Evolutionary conservation across 2,797 vertebrate genomes (phyloP).

Genomic region (Kryptolebias ocellatus): DNA sequence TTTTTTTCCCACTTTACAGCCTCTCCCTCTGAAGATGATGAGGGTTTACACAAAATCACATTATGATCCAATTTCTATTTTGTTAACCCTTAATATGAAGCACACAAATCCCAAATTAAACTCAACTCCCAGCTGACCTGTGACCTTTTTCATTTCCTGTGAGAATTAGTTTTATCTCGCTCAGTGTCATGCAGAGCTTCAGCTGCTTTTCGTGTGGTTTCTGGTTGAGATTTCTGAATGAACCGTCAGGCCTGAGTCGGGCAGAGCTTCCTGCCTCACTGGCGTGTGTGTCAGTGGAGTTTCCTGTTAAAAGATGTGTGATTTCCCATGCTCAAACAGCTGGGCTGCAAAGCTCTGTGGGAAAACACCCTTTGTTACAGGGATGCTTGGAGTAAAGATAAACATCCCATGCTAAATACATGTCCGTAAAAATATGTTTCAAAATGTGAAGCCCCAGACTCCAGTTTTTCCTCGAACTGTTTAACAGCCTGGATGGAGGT

Average conservation of each 20-base stretch:
- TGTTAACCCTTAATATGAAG: constrained; percentile 34
- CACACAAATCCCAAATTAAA: constrained; percentile 33
- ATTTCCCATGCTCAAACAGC: constrained; percentile 67
- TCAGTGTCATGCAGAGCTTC: constrained; percentile 17
- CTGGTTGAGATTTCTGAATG: constrained; percentile 73
- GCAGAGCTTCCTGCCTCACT: constrained; percentile 62
- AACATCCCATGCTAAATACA: constrained; percentile 15
- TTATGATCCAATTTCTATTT: constrained; percentile 36
- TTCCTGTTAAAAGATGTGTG: constrained; percentile 73
- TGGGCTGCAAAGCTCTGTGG: constrained; percentile 43
- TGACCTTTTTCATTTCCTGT: constrained; percentile 60
- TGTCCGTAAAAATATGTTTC: neutral
- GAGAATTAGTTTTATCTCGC: constrained; percentile 36
- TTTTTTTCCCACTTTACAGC: constrained; percentile 14
- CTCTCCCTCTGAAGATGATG: constrained; percentile 39
- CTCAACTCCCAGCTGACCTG: constrained; percentile 28
- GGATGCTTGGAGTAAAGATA: constrained; percentile 28
- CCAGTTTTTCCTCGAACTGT: constrained; percentile 24
- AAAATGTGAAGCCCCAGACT: neutral
- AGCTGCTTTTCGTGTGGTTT: constrained; percentile 29
- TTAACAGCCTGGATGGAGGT: constrained; percentile 36
- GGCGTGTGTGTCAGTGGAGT: constrained; percentile 40
- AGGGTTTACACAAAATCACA: constrained; percentile 34
- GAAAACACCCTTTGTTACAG: constrained; percentile 50
- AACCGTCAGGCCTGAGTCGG: constrained; percentile 44